These are phyloP conservation scores for Pseudochaenichthys georgianus DNA, from an alignment of 2,797 vertebrate species.

Conservation along the genomic window DNA sequence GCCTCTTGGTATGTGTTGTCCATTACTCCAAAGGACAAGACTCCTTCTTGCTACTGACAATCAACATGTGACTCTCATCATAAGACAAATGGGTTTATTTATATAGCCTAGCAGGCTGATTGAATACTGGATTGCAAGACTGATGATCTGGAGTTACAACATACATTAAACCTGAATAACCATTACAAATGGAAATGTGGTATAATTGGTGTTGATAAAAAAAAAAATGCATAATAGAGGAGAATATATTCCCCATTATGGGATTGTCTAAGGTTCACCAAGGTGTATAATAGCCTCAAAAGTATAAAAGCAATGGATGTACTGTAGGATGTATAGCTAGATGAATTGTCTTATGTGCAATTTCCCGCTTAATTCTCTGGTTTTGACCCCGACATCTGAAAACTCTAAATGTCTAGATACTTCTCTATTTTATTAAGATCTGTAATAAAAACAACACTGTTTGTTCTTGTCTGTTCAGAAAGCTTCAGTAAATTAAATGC, in stretches of 20 bases:
- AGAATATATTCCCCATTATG: not conserved
- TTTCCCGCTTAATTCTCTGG: not conserved
- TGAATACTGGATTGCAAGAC: conserved; percentile 59
- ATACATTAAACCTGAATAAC: conserved; percentile 11
- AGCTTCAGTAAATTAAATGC: conserved; percentile 37
- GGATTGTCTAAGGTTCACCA: not conserved
- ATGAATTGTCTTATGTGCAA: not conserved
- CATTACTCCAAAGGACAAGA: conserved; percentile 78
- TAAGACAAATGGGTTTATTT: conserved; percentile 78
- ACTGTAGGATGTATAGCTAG: not conserved
- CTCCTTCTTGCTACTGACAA: conserved; percentile 70
- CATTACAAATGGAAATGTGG: conserved; percentile 25
- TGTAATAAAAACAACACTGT: conserved; percentile 26
- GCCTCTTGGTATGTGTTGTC: conserved; percentile 70
- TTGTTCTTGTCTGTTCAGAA: conserved; percentile 8
- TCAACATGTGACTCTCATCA: conserved; percentile 74
- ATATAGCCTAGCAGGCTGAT: conserved; percentile 55
- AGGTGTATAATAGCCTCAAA: not conserved
- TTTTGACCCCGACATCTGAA: conserved; percentile 8
- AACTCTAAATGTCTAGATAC: not conserved
- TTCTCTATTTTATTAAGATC: not conserved
- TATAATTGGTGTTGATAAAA: not conserved
- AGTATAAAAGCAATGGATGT: not conserved
- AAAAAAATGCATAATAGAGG: not conserved
- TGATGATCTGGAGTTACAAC: conserved; percentile 50